phyloP scores from a whole-genome alignment of 2,113 vertebrate species.

The Pteruthius melanotis region DNA sequence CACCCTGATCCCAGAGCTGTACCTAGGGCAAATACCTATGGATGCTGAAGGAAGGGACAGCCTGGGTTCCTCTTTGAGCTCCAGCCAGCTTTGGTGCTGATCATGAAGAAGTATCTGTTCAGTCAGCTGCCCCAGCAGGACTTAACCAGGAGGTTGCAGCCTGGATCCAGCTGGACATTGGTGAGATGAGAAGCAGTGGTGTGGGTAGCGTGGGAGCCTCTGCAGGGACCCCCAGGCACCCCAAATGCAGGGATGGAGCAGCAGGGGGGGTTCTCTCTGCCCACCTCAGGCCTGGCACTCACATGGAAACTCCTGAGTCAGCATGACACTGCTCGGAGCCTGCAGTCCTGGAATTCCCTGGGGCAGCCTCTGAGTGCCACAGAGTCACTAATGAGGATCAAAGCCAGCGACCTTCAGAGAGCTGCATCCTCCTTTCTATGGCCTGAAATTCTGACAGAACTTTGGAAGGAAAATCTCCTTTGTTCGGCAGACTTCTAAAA shows the following conservation, averaged over 20 bases:
- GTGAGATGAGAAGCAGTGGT: neutral
- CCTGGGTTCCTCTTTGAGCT: neutral
- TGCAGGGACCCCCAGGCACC: neutral
- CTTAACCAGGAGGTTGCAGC: neutral
- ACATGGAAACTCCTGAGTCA: neutral
- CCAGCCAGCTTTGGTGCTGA: neutral
- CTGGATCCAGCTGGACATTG: neutral
- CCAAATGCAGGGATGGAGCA: neutral
- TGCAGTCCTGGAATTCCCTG: neutral
- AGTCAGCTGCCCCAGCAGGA: neutral
- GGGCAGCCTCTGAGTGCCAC: neutral
- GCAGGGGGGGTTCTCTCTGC: neutral
- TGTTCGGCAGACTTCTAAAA: neutral
- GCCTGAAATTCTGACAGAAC: neutral
- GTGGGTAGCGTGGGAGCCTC: neutral
- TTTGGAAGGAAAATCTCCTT: neutral
- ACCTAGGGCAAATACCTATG: neutral
- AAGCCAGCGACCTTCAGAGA: neutral
- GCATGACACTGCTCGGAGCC: neutral
- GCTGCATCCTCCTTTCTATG: fast-evolving
- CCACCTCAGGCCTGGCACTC: neutral
- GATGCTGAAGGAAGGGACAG: neutral
- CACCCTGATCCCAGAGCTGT: neutral
- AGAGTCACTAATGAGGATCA: fast-evolving
- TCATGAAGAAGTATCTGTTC: neutral